These are phyloP conservation scores for Pseudois nayaur DNA, from an alignment of 2,113 vertebrate species.

Conservation along the genomic window DNA sequence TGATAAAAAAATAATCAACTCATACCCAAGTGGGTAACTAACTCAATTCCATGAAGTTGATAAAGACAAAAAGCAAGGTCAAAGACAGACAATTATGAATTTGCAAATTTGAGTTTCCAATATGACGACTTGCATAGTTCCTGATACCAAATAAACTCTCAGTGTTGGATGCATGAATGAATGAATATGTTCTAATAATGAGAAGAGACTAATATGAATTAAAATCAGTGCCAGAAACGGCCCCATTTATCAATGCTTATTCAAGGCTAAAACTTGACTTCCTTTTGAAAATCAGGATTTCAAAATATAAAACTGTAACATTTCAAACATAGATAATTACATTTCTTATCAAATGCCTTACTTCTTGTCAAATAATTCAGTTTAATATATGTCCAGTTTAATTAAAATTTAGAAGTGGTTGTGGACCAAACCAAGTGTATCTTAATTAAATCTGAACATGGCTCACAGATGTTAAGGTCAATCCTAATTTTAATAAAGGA, in stretches of 20 bases:
- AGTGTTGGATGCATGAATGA: neutral
- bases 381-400: conserved; percentile 45
- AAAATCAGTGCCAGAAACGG: neutral
- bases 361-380: conserved; percentile 45
- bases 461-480: conserved; percentile 49
- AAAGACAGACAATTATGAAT: neutral
- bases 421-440: conserved; percentile 53
- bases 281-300: conserved; percentile 35
- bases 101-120: neutral
- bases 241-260: neutral
- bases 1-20: neutral
- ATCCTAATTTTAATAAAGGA: conserved; percentile 62
- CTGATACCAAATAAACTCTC: neutral
- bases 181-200: neutral
- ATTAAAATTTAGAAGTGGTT: conserved; percentile 64
- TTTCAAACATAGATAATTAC: conserved; percentile 51
- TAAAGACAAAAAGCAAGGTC: neutral
- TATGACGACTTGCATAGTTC: no score
- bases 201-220: neutral
- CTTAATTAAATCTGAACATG: conserved; percentile 75
- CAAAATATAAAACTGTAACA: conserved; percentile 51
- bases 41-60: neutral
- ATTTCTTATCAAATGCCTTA: conserved; percentile 57
- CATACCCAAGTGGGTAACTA: neutral
- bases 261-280: neutral